Evolutionary conservation across 2,797 vertebrate genomes (phyloP), one percentile per base, ranked within the genome.

Genomic region (Sphenopsis melanotis): DNA sequence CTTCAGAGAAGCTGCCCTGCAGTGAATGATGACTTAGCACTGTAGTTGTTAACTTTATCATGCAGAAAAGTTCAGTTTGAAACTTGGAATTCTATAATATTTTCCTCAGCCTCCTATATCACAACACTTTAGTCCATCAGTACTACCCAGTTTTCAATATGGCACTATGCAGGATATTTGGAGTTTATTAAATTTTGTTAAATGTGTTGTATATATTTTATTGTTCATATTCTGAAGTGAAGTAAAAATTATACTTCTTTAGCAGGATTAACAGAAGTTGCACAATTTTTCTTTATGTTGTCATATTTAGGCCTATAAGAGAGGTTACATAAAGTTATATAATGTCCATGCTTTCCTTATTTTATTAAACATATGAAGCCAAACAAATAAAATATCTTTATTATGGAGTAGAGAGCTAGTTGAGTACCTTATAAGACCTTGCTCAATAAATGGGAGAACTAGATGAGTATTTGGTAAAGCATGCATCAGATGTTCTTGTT

Each of bases 11-110:
- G 70, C 20, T 79, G 27, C 34, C 41, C 83, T 93, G 56, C 66
- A 92, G 59, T 87, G 76, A 90, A 19, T 34, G 47, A 80, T 93
- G 94, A 92, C 32, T 71, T 50, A 57, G 64, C 37, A 22, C 80
- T 94, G 61, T 41, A 36, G 10, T 80, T 94, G 49, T 86, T 94
- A 85, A 85, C 10, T 78, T 94, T 79, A 88, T 87, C 26, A 87
- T 56, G 29, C 41, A 93, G 76, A 83, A 83, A 96, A 83, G 24
- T 81, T 63, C 27, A n/a, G 26, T 79, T 93, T 95, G 59, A 75
- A 95, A 88, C 49, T n/a, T 87, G 16, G 27, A 87, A 18, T 71
- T 87, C 22, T 78, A 41, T 70, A 69, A 76, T 61, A 44, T 6
- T 39, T 64, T 74, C 44, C n/a, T 42, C 46, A 93, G 49, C 39